Evolutionary conservation across 2,797 vertebrate genomes (phyloP), one percentile per base, ranked within the genome.

Genomic region (Pipistrellus pipistrellus): DNA sequence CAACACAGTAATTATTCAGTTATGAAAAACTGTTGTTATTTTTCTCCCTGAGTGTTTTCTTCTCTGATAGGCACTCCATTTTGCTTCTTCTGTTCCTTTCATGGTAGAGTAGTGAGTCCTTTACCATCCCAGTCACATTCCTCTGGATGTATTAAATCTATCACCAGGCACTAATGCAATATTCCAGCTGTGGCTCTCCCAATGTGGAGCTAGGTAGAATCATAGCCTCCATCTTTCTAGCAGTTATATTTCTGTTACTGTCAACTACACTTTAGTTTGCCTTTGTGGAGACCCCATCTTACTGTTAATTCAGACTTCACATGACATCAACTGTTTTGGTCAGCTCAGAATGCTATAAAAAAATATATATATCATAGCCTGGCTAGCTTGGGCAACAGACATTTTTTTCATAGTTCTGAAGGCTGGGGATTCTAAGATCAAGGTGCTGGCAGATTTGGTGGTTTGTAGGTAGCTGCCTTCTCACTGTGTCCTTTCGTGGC

Each of bases 211-310:
- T 38, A 35, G 53, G 21, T 35, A 83, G 62, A 57, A n/a, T 69
- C 59, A 44, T 64, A 21, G 38, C 35, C n/a, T 92, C 32, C 48
- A 30, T 69, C n/a, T 27, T 83, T 90, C 35, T 73, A 44, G 35
- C 86, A 32, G n/a, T 13, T 76, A 9, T 69, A 46, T 88, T 78
- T 64, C 77, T 85, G 27, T 77, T 88, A 38, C 32, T 77, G 2
- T 77, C 55, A 85, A 81, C n/a, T 72, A 81, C 93, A 48, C 35
- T 53, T 82, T 30, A 62, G 20, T 44, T 96, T 64, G 38, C n/a
- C 55, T 71, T 81, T 91, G 81, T 13, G 55, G 27, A 92, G 55
- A 71, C 3, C 1, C 2, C 27, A 44, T 35, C 11, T 82, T 53
- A 21, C 11, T 85, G 25, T 44, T 48, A 6, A 92, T 30, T 78